Evolutionary conservation across 1,140 invertebrate species (phyloP).

Genomic region (Triops longicaudatus): DNA sequence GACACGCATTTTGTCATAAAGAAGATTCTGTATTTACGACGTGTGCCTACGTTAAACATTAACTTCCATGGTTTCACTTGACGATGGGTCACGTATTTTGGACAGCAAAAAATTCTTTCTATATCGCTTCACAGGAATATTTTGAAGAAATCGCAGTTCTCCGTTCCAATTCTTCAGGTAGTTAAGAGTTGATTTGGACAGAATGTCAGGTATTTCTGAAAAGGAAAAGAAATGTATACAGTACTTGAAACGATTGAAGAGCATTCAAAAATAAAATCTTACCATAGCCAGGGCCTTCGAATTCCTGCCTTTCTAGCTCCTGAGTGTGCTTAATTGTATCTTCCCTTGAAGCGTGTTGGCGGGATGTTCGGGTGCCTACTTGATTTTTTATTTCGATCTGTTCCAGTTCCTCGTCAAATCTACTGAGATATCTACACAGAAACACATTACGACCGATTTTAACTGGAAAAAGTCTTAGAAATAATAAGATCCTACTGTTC

Average conservation of each 20-base stretch:
- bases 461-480: neutral
- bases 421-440: slow-evolving; percentile 43
- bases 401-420: slow-evolving; percentile 66
- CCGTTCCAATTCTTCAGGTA: slow-evolving; percentile 57
- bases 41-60: neutral
- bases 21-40: neutral
- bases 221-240: slow-evolving; percentile 18
- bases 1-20: neutral
- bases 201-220: slow-evolving; percentile 52
- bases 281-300: slow-evolving; percentile 61
- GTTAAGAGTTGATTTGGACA: slow-evolving; percentile 47
- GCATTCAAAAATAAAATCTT: slow-evolving; percentile 31
- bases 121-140: slow-evolving; percentile 56
- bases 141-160: slow-evolving; percentile 52
- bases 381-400: slow-evolving; percentile 65
- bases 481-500: slow-evolving; percentile 42
- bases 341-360: slow-evolving; percentile 64
- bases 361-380: slow-evolving; percentile 51
- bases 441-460: slow-evolving; percentile 29
- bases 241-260: neutral
- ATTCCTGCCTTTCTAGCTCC: slow-evolving; percentile 58
- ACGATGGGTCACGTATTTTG: neutral
- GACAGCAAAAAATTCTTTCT: slow-evolving; percentile 40
- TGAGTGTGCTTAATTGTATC: slow-evolving; percentile 61
- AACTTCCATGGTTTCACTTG: neutral